These are phyloP conservation scores for Pristiophorus japonicus DNA, from an alignment of 2,113 vertebrate species.

Conservation along the genomic window DNA sequence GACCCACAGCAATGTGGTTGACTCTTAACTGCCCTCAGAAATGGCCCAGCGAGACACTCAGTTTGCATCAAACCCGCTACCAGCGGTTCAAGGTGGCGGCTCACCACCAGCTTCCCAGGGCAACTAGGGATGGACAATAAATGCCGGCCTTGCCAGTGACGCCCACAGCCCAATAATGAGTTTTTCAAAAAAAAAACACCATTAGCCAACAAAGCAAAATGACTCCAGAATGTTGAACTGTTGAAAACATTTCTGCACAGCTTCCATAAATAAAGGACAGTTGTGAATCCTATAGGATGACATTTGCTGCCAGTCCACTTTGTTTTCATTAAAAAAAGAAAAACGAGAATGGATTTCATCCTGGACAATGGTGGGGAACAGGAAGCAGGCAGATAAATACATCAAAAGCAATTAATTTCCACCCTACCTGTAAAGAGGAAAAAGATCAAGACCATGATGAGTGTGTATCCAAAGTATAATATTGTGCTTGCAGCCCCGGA, in stretches of 20 bases:
- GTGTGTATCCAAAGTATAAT: constrained; percentile 68
- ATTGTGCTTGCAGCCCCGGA: constrained; percentile 65
- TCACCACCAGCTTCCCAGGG: background rate
- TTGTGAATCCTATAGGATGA: background rate
- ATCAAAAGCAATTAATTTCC: background rate
- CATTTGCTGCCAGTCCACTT: background rate
- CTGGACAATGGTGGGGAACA: too few species aligned
- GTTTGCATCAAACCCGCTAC: background rate
- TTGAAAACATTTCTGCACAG: background rate
- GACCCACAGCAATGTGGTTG: too few species aligned
- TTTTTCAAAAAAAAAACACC: background rate
- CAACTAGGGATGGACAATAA: background rate
- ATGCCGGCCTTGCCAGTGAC: background rate
- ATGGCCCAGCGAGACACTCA: background rate
- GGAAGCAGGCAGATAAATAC: background rate
- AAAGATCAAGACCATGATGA: constrained; percentile 71
- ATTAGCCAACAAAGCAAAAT: background rate
- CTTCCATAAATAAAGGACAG: background rate
- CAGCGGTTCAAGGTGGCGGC: background rate
- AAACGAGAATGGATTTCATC: background rate
- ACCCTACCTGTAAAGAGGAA: constrained; percentile 65
- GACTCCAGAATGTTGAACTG: background rate
- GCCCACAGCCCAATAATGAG: background rate
- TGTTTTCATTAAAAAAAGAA: background rate
- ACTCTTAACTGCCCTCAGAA: background rate